These are phyloP conservation scores for Varanus komodoensis DNA, from an alignment of 2,113 vertebrate species.

Conservation along the genomic window DNA sequence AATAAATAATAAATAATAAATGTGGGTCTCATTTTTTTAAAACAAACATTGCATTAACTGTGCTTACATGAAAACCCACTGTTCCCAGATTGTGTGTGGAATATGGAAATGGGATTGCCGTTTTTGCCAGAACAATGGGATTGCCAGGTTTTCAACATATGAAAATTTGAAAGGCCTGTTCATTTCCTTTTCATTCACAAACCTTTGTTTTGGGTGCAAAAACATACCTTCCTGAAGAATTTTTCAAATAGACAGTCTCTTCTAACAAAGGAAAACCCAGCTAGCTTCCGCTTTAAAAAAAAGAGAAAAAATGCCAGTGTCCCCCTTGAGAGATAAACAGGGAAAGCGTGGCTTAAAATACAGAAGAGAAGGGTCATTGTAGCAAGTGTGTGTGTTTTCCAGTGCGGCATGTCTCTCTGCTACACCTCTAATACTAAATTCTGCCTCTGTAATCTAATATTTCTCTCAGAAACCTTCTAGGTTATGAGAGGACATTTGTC, in stretches of 20 bases:
- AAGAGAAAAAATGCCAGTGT: neutral
- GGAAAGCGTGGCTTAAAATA: slow-evolving; percentile 1
- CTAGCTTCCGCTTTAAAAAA: slow-evolving; percentile 35
- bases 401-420: slow-evolving; percentile 53
- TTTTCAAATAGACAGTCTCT: slow-evolving; percentile 44
- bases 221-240: slow-evolving; percentile 8
- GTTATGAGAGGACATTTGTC: slow-evolving; percentile 80
- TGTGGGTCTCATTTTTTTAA: neutral
- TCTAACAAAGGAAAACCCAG: slow-evolving; percentile 46
- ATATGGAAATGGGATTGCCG: slow-evolving; percentile 32
- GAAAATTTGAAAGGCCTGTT: slow-evolving; percentile 61
- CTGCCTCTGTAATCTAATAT: slow-evolving; percentile 77
- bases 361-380: neutral
- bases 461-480: slow-evolving; percentile 72
- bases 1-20: too few species aligned
- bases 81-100: neutral
- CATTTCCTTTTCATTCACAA: slow-evolving; percentile 53
- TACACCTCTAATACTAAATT: slow-evolving; percentile 60
- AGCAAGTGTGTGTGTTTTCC: slow-evolving; percentile 65
- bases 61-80: slow-evolving; percentile 45
- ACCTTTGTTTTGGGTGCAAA: slow-evolving; percentile 57
- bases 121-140: slow-evolving; percentile 38
- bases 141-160: slow-evolving; percentile 35
- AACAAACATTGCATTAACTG: slow-evolving; percentile 1
- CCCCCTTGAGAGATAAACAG: slow-evolving; percentile 30